Evolutionary conservation across 1,140 invertebrate species (phyloP).

Genomic region (Trichogramma pretiosum): DNA sequence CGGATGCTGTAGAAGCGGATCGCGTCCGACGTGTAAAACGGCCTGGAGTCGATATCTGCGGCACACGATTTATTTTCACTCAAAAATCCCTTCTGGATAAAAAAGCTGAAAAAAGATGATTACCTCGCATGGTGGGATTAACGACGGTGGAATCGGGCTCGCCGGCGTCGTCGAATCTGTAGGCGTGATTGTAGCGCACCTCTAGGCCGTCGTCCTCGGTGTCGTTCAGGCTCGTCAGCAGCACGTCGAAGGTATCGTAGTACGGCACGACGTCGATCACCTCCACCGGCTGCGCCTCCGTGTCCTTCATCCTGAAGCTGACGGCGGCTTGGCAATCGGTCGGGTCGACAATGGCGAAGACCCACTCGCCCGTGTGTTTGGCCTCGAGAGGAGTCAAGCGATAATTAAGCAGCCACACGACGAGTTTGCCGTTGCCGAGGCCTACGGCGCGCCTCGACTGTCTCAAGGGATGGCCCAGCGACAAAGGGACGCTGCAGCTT

Average conservation of each 20-base stretch:
- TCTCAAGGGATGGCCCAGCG: neutral
- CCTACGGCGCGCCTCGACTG: neutral
- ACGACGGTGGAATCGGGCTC: neutral
- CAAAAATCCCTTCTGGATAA: too few relatives aligned
- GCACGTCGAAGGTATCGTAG: slow-evolving; percentile 3
- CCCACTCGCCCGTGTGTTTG: slow-evolving; percentile 4
- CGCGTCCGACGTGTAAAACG: slow-evolving; percentile 1
- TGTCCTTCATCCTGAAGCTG: neutral
- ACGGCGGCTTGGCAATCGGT: neutral
- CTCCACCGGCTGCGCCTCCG: neutral
- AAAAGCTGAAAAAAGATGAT: neutral
- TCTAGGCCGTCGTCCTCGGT: too few relatives aligned
- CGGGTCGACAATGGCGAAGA: slow-evolving; percentile 1
- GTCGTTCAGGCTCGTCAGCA: too few relatives aligned
- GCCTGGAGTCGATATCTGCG: neutral
- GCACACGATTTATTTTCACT: too few relatives aligned
- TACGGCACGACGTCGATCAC: slow-evolving; percentile 6
- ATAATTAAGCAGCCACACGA: slow-evolving; percentile 9
- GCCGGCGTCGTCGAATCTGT: neutral
- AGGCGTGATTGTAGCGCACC: neutral
- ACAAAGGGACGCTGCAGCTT: neutral
- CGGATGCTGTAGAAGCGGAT: neutral
- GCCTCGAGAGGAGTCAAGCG: neutral
- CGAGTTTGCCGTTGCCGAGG: slow-evolving; percentile 6
- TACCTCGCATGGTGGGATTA: neutral